Evolutionary conservation across 1,140 invertebrate genomes (phyloP), one percentile per base, ranked within the genome.

Genomic region (Catajapyx aquilonaris): DNA sequence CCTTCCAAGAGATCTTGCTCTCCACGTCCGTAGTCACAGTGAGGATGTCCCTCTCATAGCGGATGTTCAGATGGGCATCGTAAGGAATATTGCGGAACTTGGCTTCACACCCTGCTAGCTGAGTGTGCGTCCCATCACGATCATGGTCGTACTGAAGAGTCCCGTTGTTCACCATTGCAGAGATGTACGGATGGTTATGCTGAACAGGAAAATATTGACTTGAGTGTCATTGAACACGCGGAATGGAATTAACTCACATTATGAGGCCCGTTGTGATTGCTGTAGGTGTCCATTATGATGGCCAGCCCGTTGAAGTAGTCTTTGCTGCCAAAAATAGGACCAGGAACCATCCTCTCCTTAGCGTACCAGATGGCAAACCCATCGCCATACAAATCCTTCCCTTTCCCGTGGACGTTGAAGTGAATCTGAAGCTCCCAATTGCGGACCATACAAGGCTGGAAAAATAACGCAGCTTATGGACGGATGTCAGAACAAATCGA

Each of bases 211-310:
- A 44, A 42, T 38, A 18, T 9, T 17, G 18, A 40, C 13, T 28
- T 28, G 7, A 28, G n/a, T n/a, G n/a, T n/a, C n/a, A n/a, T n/a
- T n/a, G n/a, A n/a, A n/a, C n/a, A n/a, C n/a, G n/a, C n/a, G n/a
- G n/a, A n/a, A n/a, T n/a, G n/a, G n/a, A n/a, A 28, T 13, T 28
- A 42, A 60, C 69, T 65, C 71, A 93, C 86, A 66, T 86, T 88
- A 52, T 96, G 87, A 33, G 83, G 80, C n/a, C 90, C 93, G 68
- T 99, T 98, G 49, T 98, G 91, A 59, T 99, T 99, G 53, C 85
- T 95, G 54, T 99, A 99, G 0, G 95, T 99, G 54, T 99, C 95
- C 36, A 98, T 55, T 54, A 99, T 87, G 20, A 99, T 68, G 7
- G 76, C 90, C 11, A 99, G 61, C 0, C 95, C 95, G 35, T 73